Evolutionary conservation across 2,888 invertebrate genomes (phyloP).

Genomic region (Mongoloraphidia duomilia): DNA sequence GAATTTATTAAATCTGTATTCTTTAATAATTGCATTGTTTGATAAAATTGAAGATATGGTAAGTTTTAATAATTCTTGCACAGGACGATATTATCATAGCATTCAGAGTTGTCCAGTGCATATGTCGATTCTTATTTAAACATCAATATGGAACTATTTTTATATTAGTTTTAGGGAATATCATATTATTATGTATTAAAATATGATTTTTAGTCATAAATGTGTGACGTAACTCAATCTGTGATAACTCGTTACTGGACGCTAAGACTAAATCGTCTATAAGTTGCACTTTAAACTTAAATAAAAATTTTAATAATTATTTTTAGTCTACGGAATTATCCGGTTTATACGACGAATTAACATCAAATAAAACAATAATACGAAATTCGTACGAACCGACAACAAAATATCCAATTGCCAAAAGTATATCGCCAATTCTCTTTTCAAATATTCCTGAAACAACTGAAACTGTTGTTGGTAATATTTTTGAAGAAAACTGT

Average conservation of each 20-base stretch:
- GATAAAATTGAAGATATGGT: constrained; percentile 75
- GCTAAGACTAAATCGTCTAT: not conserved
- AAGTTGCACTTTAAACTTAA: not conserved
- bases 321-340: not conserved
- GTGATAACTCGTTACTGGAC: not conserved
- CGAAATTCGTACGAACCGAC: not conserved
- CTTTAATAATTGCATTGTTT: constrained; percentile 83
- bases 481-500: not conserved
- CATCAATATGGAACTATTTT: not conserved
- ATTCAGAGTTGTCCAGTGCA: too few relatives aligned
- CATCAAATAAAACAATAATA: not conserved
- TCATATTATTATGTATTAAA: too few relatives aligned
- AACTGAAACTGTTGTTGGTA: not conserved
- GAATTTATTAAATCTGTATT: constrained; percentile 87
- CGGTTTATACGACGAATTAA: constrained; percentile 1
- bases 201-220: too few relatives aligned
- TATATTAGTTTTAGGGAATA: not conserved
- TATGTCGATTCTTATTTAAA: too few relatives aligned
- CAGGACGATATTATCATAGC: too few relatives aligned
- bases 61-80: constrained; percentile 19
- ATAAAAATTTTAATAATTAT: not conserved
- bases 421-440: not conserved
- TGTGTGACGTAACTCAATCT: not conserved
- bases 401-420: not conserved
- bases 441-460: not conserved